A percentile compares a stretch with the other conserved stretches of the same genome.
Evolutionary conservation across 2,113 vertebrate genomes (phyloP).

Genomic region (Brevimyrus niger): DNA sequence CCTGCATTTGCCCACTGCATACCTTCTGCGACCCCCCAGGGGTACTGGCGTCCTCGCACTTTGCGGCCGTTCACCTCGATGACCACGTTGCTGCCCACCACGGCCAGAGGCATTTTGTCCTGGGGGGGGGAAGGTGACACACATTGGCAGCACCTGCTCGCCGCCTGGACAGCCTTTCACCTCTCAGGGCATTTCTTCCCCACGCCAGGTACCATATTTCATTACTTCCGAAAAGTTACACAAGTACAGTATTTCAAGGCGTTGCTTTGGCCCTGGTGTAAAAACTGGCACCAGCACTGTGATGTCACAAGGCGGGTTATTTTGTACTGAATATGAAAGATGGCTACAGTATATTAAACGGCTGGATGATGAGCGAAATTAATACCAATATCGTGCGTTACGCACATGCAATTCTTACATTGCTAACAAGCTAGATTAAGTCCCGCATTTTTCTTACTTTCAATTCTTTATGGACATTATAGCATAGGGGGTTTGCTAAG

Average conservation of each 20-base stretch:
- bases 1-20: neutral
- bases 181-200: neutral
- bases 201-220: neutral
- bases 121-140: neutral
- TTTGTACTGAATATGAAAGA: neutral
- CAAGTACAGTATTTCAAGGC: neutral
- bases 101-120: conserved; percentile 33
- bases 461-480: too few species aligned
- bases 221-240: neutral
- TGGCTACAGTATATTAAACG: neutral
- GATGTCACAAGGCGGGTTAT: neutral
- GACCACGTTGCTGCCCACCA: conserved; percentile 33
- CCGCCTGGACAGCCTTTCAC: neutral
- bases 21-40: conserved; percentile 38
- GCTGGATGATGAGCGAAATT: neutral
- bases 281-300: neutral
- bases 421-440: neutral
- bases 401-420: neutral
- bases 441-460: neutral
- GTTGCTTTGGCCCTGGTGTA: neutral
- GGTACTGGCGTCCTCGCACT: conserved; percentile 36
- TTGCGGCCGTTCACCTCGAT: conserved; percentile 35
- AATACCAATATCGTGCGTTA: neutral
- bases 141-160: too few species aligned
- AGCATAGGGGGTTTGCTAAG: too few species aligned